These are phyloP conservation scores for Oreotrochilus melanogaster DNA, from an alignment of 2,113 vertebrate species.

Conservation along the genomic window DNA sequence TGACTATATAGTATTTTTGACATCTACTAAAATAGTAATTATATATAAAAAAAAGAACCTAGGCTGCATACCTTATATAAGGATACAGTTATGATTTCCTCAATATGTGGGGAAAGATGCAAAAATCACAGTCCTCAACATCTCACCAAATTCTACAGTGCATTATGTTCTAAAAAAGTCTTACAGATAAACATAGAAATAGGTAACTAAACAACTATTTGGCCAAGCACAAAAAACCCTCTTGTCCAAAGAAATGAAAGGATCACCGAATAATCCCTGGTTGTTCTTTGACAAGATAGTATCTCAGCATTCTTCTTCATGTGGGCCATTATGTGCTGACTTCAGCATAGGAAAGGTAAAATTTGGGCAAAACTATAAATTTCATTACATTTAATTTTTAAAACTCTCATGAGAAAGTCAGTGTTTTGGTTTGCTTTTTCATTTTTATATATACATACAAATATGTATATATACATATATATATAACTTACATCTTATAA, in stretches of 20 bases:
- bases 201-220: conserved; percentile 39
- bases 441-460: not conserved
- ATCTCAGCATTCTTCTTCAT: conserved; percentile 28
- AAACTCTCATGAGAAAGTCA: not conserved
- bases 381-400: conserved; percentile 21
- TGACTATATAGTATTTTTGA: not conserved
- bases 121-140: not conserved
- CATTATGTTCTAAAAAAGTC: not conserved
- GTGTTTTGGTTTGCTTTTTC: not conserved
- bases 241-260: conserved; percentile 41
- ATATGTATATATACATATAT: not conserved
- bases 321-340: conserved; percentile 53
- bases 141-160: not conserved
- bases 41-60: not conserved
- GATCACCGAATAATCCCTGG: conserved; percentile 44
- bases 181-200: not conserved
- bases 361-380: conserved; percentile 35
- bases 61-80: not conserved
- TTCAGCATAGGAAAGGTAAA: conserved; percentile 58
- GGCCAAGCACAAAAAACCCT: not conserved
- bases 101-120: not conserved
- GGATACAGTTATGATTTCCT: not conserved
- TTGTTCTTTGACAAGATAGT: conserved; percentile 40
- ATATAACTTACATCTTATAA: not conserved
- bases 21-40: not conserved